Evolutionary conservation across 1,140 invertebrate genomes (phyloP), one percentile per base, ranked within the genome.

Genomic region (Aporrectodea caliginosa): DNA sequence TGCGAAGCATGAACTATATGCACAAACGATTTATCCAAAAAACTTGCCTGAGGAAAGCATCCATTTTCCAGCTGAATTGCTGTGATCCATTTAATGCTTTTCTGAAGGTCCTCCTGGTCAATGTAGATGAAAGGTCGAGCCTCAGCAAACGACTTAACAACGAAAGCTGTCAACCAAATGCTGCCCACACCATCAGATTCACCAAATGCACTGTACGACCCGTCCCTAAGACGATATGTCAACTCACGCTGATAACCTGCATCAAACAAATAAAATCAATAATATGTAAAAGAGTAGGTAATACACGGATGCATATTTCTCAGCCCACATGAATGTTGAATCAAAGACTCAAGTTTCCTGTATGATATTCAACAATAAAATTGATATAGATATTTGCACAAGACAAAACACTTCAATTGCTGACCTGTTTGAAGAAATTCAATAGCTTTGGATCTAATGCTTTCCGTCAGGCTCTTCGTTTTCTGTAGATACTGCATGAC

Each of bases 141-240:
- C 87, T 95, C 93, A n/a, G 91, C 91, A 83, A 98, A 93, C 43
- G 95, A 94, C 82, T 95, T 92, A 0, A 93, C 92, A 0, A 98
- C 95, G 85, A 98, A 97, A 2, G 97, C 95, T 1, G 98, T 99
- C 79, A 99, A 90, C 96, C 96, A 99, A n/a, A 95, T 94, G 85
- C 95, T 97, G 22, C 97, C 94, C 78, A 90, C 91, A 2, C 90
- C 88, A 84, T 97, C 94, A 32, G 90, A 90, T 80, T 92, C 90
- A 43, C 94, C 95, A 87, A 98, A 98, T 16, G 95, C 93, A 86
- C 95, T 96, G 86, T 98, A 99, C 0, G 96, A 98, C 1, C 96
- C 96, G 87, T 99, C 97, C 2, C 89, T 85, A 80, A 94, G 93
- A 75, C 92, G 92, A 87, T 95, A 99, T 0, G 93, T 95, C 82